These are phyloP conservation scores for Corynorhinus townsendii DNA, from an alignment of 2,113 vertebrate species.

Conservation along the genomic window DNA sequence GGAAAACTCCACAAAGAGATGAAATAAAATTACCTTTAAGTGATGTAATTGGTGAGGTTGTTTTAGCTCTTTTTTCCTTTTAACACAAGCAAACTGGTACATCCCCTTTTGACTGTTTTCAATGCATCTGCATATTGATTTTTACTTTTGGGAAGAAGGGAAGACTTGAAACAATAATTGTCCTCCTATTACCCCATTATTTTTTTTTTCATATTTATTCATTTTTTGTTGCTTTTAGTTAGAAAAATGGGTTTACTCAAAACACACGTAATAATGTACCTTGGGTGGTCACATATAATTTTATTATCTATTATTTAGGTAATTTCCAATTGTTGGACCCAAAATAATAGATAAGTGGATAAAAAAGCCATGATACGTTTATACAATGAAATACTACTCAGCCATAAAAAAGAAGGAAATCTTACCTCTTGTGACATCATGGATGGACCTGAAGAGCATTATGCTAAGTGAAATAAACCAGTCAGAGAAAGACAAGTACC, in stretches of 20 bases:
- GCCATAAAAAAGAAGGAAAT: background rate
- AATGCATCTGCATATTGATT: background rate
- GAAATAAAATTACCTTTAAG: slow-evolving; percentile 5
- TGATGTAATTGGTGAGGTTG: background rate
- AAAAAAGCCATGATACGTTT: too few species aligned
- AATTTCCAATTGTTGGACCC: background rate
- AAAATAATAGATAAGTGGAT: background rate
- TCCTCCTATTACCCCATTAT: background rate
- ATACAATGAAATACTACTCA: background rate
- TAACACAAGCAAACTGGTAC: background rate
- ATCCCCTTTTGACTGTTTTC: background rate
- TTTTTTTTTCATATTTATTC: background rate
- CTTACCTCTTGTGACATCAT: background rate
- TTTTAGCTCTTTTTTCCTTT: background rate
- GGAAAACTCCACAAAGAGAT: slow-evolving; percentile 11
- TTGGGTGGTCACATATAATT: background rate
- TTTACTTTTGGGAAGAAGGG: background rate
- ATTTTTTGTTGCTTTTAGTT: background rate
- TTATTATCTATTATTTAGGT: slow-evolving; percentile 29
- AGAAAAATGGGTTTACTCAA: background rate
- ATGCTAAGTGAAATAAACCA: background rate
- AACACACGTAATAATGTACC: background rate
- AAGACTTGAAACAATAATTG: background rate
- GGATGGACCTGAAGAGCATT: background rate
- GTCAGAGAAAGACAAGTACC: background rate